Percentiles rank a stretch among this genome's conserved stretches.
phyloP scores from a whole-genome alignment of 2,113 vertebrate genomes.

The Lucifuga dentata region DNA sequence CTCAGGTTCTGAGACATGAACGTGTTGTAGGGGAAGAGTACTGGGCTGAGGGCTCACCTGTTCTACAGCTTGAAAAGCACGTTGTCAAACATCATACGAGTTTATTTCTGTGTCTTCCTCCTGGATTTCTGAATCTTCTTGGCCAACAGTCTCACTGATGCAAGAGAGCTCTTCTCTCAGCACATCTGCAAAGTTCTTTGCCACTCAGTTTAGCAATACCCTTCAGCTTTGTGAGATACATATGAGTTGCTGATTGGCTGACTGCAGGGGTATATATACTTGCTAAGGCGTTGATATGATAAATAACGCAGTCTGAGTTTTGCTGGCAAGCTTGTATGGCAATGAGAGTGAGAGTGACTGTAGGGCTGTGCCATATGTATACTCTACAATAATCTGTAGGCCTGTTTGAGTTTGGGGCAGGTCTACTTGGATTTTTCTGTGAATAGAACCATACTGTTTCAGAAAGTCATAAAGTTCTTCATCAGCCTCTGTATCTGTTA shows the following conservation, averaged over 20 bases:
- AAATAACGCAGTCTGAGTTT: not conserved
- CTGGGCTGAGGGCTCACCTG: too few species aligned
- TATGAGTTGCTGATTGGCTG: constrained; percentile 25
- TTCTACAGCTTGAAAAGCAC: too few species aligned
- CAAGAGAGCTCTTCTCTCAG: too few species aligned
- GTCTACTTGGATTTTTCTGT: constrained; percentile 26
- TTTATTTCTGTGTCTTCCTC: too few species aligned
- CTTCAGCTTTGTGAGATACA: constrained; percentile 31
- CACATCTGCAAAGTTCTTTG: too few species aligned
- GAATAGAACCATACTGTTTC: constrained; percentile 32
- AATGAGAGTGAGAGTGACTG: constrained; percentile 10
- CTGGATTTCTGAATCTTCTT: too few species aligned
- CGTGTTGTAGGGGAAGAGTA: too few species aligned
- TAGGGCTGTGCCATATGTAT: not conserved
- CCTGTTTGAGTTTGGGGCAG: not conserved
- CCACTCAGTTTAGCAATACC: too few species aligned
- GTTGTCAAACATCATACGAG: too few species aligned
- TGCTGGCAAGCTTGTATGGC: constrained; percentile 6
- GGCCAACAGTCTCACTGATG: too few species aligned
- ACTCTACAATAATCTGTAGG: not conserved
- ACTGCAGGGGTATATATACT: constrained; percentile 19
- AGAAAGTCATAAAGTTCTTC: constrained; percentile 29
- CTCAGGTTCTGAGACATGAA: too few species aligned
- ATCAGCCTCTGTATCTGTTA: constrained; percentile 23
- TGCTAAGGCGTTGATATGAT: constrained; percentile 20